Percentiles rank a stretch among this genome's conserved stretches.
Conservation (phyloP, 2,888 invertebrate species). For the Spodoptera exigua region DNA sequence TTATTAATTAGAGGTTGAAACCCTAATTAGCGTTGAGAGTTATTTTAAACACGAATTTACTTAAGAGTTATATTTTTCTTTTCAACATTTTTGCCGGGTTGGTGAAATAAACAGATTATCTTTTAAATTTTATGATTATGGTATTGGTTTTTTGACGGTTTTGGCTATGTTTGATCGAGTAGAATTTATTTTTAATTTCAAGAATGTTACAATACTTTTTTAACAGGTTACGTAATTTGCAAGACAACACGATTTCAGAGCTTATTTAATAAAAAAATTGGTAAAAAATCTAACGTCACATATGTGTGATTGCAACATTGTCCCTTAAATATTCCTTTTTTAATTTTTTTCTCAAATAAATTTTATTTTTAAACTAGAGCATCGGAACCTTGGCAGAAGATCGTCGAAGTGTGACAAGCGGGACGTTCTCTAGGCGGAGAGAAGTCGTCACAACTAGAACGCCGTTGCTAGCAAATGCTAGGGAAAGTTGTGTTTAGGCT, state of each 20-base stretch:
- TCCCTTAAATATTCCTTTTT: too few species aligned
- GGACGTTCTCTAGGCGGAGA: conserved; percentile 84
- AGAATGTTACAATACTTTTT: too few species aligned
- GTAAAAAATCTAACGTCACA: too few species aligned
- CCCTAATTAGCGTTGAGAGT: conserved; percentile 13
- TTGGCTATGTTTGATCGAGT: too few species aligned
- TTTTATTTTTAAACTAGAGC: conserved; percentile 67
- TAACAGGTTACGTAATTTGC: too few species aligned
- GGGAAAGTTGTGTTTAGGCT: conserved; percentile 91
- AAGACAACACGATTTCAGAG: too few species aligned
- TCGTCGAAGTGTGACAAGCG: conserved; percentile 82
- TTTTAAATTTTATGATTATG: not conserved
- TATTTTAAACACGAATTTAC: conserved; percentile 8
- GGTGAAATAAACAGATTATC: not conserved
- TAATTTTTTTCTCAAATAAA: too few species aligned
- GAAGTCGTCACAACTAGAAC: conserved; percentile 93
- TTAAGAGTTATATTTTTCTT: not conserved
- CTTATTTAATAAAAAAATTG: too few species aligned
- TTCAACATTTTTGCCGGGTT: not conserved
- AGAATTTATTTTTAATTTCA: too few species aligned
- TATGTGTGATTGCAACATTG: too few species aligned
- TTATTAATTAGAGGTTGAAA: conserved; percentile 6
- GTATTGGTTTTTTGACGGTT: too few species aligned
- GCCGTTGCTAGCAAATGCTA: conserved; percentile 91
- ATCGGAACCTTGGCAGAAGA: conserved; percentile 82